Percentiles rank a stretch among this genome's conserved stretches.
Evolutionary conservation across 2,888 invertebrate species (phyloP).

Genomic region (Melanchra persicariae): DNA sequence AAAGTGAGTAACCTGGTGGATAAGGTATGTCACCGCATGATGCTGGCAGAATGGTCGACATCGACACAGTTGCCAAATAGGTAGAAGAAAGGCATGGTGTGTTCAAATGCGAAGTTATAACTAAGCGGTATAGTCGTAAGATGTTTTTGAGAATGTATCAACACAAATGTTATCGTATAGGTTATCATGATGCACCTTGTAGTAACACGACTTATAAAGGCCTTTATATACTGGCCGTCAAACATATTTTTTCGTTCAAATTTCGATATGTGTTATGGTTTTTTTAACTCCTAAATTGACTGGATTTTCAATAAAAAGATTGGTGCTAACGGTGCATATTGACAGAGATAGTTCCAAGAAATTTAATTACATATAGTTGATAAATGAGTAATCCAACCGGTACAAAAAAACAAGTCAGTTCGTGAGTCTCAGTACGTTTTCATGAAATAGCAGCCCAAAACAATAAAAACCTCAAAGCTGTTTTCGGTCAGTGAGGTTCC

Average conservation of each 20-base stretch:
- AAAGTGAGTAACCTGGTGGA: too few species aligned
- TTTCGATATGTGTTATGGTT: neutral
- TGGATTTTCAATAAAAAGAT: too few species aligned
- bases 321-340: neutral
- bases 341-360: too few species aligned
- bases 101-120: neutral
- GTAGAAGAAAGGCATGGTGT: too few species aligned
- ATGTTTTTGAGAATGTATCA: neutral
- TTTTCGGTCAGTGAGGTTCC: neutral
- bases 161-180: constrained; percentile 10
- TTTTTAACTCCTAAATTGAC: too few species aligned
- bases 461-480: neutral
- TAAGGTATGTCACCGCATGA: too few species aligned
- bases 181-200: constrained; percentile 45
- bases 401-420: neutral
- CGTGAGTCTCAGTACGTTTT: neutral
- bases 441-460: neutral
- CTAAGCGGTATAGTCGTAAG: neutral
- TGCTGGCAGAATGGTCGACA: too few species aligned
- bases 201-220: constrained; percentile 13
- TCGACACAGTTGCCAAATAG: too few species aligned
- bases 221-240: constrained; percentile 3
- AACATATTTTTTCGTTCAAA: neutral
- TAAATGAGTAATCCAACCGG: too few species aligned
- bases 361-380: too few species aligned